Base-by-base conservation (phyloP, 2,888 invertebrate species). In the Diarsia mendica region DNA sequence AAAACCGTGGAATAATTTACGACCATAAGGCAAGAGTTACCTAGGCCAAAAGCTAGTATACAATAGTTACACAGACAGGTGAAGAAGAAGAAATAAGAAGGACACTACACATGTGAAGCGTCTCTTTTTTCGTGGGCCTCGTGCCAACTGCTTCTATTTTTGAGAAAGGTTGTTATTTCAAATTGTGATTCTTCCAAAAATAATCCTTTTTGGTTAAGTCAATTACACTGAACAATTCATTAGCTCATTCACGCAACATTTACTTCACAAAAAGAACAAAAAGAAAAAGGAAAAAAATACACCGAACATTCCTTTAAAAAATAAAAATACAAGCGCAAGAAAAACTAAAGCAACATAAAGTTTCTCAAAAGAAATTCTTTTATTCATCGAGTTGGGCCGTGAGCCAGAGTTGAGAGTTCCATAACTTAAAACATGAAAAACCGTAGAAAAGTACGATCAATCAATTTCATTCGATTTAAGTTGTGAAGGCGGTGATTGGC, bases 401-500 rank as follows among this genome's bases (percentile, higher is more conserved):
- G 60, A 60, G 83, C 67, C 81, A 65, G 79, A 75, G 75, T 69
- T 82, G 80, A 87, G 85, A 88, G 85, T 84, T 77, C 61, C 69
- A 70, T n/a, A 85, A 89, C 87, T 89, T 89, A 77, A 72, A 80
- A 86, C 79, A 75, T 73, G 82, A 86, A 87, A 88, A 90, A 89
- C 88, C 76, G 86, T 83, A 84, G 80, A 81, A 85, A 83, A 84
- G 84, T 82, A 86, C 81, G 83, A 91, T 93, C 92, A 93, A 93
- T 93, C 93, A 92, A 89, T 88, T 91, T 91, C 83, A 92, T 90
- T 92, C 87, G 89, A 90, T 92, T 91, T 91, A 89, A 85, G 78
- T 80, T 85, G 10, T 64, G 49, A 80, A 80, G 69, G 78, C 76
- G 66, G 71, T 83, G 80, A 82, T 89, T 85, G 83, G 69, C 68